Evolutionary conservation across 2,113 vertebrate species (phyloP), one percentile per base, ranked within the genome.

Genomic region (Terrapene triunguis): DNA sequence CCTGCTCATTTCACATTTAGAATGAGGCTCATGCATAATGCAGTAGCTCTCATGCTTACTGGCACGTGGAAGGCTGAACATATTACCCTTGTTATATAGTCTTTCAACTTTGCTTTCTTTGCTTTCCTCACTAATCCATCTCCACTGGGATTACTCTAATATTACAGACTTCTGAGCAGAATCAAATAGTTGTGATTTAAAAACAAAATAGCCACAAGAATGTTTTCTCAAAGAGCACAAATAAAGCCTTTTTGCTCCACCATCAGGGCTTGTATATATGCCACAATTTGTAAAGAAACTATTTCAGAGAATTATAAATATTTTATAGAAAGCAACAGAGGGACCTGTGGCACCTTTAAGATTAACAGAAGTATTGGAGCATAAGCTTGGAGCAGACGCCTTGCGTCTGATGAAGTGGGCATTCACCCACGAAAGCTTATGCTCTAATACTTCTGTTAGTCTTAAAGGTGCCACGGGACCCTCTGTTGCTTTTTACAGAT

Each of bases 241-340:
- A 57, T 57, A 1, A 62, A 62, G 29, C 59, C 74, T 90, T 47
- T 80, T 38, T 35, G 80, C 42, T 80, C 32, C 21, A 29, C 5
- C n/a, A 42, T 44, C 19, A 50, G 53, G 3, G 74, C 5, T 0
- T 53, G 17, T n/a, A 27, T n/a, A n/a, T 29, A 62, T 62, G 29
- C 13, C 35, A 48, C 13, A 72, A 53, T 53, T 53, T 65, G 51
- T 25, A 42, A n/a, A n/a, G 42, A 42, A 2, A 0, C 0, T 0
- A 27, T 80, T 79, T 84, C 14, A 62, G 29, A 62, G 59, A 6
- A 12, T 62, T 32, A 62, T 32, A 62, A 62, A 62, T 62, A 62
- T 62, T 62, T 62, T 62, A 62, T 32, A 62, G 6, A 44, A 44
- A 44, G 44, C 44, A 44, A 44, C 44, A 44, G 5, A 44, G 44